Conservation (phyloP, 2,113 vertebrate species). For the Ivindomyrus marchei region DNA sequence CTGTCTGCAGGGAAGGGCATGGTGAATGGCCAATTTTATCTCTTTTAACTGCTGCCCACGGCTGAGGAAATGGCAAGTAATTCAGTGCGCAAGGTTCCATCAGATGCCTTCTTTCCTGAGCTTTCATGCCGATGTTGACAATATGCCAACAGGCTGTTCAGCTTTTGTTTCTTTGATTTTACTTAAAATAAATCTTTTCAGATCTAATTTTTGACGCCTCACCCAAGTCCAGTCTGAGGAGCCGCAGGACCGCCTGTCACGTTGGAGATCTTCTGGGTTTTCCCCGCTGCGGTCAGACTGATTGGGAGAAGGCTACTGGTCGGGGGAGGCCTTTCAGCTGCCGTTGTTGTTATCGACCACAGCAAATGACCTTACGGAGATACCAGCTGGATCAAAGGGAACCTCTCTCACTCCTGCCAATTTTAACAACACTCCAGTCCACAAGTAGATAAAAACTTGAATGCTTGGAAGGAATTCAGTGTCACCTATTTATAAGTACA, state of each 20-base stretch:
- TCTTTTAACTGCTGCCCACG: slow-evolving; percentile 10
- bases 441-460: slow-evolving; percentile 19
- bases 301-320: neutral
- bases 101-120: slow-evolving; percentile 42
- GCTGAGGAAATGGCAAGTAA: slow-evolving; percentile 38
- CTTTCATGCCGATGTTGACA: too few relatives aligned
- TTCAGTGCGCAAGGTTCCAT: slow-evolving; percentile 31
- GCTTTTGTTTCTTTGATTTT: neutral
- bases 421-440: slow-evolving; percentile 25
- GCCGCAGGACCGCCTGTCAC: neutral
- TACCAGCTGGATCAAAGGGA: slow-evolving; percentile 9
- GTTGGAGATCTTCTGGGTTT: neutral
- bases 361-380: slow-evolving; percentile 10
- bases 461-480: slow-evolving; percentile 34
- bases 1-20: slow-evolving; percentile 26
- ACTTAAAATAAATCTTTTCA: neutral
- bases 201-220: neutral
- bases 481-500: slow-evolving; percentile 40
- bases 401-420: slow-evolving; percentile 17
- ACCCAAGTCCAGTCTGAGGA: neutral
- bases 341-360: neutral
- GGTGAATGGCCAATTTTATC: slow-evolving; percentile 31
- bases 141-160: neutral
- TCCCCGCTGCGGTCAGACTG: neutral
- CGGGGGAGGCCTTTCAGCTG: neutral